These are phyloP conservation scores for Acanthopleura granulata DNA, from an alignment of 2,888 invertebrate genomes.

Conservation along the genomic window DNA sequence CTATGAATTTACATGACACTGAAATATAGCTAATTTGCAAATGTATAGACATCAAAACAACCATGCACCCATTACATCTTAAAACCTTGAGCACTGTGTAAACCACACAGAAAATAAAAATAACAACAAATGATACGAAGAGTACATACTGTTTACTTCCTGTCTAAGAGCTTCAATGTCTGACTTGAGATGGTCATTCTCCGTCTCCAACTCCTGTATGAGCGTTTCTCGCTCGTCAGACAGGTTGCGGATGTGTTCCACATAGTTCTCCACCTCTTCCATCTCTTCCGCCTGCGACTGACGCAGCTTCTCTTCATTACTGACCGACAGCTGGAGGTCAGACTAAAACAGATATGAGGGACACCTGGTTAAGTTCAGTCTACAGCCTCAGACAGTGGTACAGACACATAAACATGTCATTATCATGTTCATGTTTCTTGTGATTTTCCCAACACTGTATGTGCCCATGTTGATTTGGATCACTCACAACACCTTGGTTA, in stretches of 20 bases:
- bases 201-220: conserved; percentile 64
- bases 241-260: conserved; percentile 65
- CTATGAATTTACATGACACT: too few relatives aligned
- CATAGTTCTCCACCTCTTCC: conserved; percentile 73
- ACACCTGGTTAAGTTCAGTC: not conserved
- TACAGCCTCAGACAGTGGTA: not conserved
- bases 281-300: conserved; percentile 63
- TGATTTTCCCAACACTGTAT: too few relatives aligned
- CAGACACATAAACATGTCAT: not conserved
- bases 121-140: too few relatives aligned
- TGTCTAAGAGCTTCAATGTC: conserved; percentile 51
- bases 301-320: conserved; percentile 51
- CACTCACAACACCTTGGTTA: too few relatives aligned
- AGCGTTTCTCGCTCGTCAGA: conserved; percentile 66
- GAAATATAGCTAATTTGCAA: too few relatives aligned
- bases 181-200: conserved; percentile 63
- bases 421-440: too few relatives aligned
- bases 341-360: conserved; percentile 29
- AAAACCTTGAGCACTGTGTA: too few relatives aligned
- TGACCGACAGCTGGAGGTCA: conserved; percentile 48
- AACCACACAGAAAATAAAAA: too few relatives aligned
- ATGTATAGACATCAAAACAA: too few relatives aligned
- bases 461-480: too few relatives aligned
- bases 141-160: conserved; percentile 25
- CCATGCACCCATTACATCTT: too few relatives aligned